These are phyloP conservation scores for Danionella dracula DNA, from an alignment of 2,797 vertebrate genomes.

Conservation along the genomic window DNA sequence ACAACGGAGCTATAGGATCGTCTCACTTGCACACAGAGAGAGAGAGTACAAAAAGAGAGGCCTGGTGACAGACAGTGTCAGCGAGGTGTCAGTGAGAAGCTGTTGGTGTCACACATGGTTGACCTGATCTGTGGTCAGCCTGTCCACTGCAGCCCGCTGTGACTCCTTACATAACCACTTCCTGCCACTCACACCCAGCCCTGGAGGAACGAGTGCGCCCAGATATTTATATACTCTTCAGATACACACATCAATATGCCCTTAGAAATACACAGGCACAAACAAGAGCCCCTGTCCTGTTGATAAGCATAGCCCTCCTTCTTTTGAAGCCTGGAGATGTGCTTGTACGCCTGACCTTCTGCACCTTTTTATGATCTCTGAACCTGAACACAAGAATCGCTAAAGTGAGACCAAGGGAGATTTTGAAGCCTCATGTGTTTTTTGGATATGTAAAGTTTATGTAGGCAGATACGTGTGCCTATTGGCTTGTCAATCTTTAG, in stretches of 20 bases:
- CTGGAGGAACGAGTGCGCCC: conserved; percentile 59
- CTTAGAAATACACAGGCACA: conserved; percentile 42
- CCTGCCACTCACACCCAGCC: conserved; percentile 72
- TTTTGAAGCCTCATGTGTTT: too few relatives aligned
- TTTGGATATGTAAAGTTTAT: too few relatives aligned
- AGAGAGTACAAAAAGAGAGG: conserved; percentile 37
- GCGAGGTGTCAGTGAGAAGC: conserved; percentile 74
- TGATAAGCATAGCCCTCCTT: conserved; percentile 16
- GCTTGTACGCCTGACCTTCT: conserved; percentile 3
- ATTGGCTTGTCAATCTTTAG: too few relatives aligned
- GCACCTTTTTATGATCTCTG: neutral
- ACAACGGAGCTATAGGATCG: conserved; percentile 24
- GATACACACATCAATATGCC: conserved; percentile 36
- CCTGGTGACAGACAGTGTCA: conserved; percentile 74
- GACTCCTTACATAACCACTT: conserved; percentile 77
- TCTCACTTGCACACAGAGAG: conserved; percentile 28
- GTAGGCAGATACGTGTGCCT: too few relatives aligned
- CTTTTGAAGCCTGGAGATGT: conserved; percentile 1
- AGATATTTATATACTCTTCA: conserved; percentile 34
- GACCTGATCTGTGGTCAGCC: conserved; percentile 79
- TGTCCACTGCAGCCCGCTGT: conserved; percentile 74
- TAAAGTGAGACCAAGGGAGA: too few relatives aligned
- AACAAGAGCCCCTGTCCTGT: conserved; percentile 21
- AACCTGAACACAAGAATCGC: neutral
- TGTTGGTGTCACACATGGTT: conserved; percentile 82